These are phyloP conservation scores for Horisme vitalbata DNA, from an alignment of 2,888 invertebrate species.

Conservation along the genomic window DNA sequence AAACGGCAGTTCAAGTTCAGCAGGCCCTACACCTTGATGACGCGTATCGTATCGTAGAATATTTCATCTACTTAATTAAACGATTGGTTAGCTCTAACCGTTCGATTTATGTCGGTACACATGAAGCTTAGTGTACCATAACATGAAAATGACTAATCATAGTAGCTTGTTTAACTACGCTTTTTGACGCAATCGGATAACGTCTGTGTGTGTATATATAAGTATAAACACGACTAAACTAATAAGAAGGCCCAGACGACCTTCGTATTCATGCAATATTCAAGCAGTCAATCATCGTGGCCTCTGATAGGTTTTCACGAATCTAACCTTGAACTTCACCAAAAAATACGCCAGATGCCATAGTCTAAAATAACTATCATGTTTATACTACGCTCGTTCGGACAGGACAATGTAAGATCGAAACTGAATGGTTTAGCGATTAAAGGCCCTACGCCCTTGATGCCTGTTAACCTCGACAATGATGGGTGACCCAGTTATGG, in stretches of 20 bases:
- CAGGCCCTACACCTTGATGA: too few relatives aligned
- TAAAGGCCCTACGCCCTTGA: conserved; percentile 47
- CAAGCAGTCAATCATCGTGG: conserved; percentile 1
- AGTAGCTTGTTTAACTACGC: too few relatives aligned
- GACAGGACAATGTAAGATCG: conserved; percentile 16
- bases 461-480: conserved; percentile 52
- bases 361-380: conserved; percentile 15
- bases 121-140: too few relatives aligned
- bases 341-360: conserved; percentile 6
- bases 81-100: too few relatives aligned
- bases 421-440: conserved; percentile 15
- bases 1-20: too few relatives aligned
- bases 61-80: too few relatives aligned
- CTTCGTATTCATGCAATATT: background rate
- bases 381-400: conserved; percentile 12
- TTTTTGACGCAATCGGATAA: too few relatives aligned
- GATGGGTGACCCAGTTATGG: conserved; percentile 50
- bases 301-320: conserved; percentile 4
- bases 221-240: too few relatives aligned
- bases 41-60: too few relatives aligned
- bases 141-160: too few relatives aligned
- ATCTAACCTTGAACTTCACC: conserved; percentile 15
- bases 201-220: too few relatives aligned
- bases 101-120: too few relatives aligned
- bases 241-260: background rate